Conservation (phyloP, 2,797 vertebrate species). For the Sebastes itinus region DNA sequence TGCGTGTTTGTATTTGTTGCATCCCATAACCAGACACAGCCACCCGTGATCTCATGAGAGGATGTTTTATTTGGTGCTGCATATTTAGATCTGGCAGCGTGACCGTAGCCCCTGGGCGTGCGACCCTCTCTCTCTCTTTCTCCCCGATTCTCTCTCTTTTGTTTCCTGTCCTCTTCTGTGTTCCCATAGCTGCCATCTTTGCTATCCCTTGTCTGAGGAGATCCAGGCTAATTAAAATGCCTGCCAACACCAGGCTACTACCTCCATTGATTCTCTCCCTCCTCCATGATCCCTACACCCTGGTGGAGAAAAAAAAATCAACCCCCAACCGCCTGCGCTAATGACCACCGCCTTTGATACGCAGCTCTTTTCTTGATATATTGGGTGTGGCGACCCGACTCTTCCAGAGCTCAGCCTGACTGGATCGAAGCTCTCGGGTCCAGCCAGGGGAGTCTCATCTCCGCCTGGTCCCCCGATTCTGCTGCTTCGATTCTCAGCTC, state of each 20-base stretch:
- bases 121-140: slow-evolving; percentile 28
- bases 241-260: slow-evolving; percentile 35
- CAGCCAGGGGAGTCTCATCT: slow-evolving; percentile 29
- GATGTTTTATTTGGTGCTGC: slow-evolving; percentile 71
- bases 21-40: slow-evolving; percentile 48
- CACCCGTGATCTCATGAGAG: slow-evolving; percentile 65
- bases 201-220: slow-evolving; percentile 31
- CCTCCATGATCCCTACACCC: slow-evolving; percentile 33
- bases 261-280: slow-evolving; percentile 45
- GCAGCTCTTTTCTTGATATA: slow-evolving; percentile 39
- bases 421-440: slow-evolving; percentile 5
- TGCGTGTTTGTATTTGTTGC: slow-evolving; percentile 28
- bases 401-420: slow-evolving; percentile 23
- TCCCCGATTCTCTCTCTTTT: slow-evolving; percentile 54
- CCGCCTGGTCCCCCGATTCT: slow-evolving; percentile 32
- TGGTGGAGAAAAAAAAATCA: slow-evolving; percentile 36
- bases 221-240: slow-evolving; percentile 75
- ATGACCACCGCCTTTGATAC: slow-evolving; percentile 67
- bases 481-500: slow-evolving; percentile 45
- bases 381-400: slow-evolving; percentile 43
- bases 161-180: slow-evolving; percentile 36
- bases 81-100: slow-evolving; percentile 68
- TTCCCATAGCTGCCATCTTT: slow-evolving; percentile 65
- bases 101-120: slow-evolving; percentile 45
- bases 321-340: slow-evolving; percentile 44